These are phyloP conservation scores for Drosophila gunungcola DNA, from an alignment of 1,140 invertebrate species.

Conservation along the genomic window DNA sequence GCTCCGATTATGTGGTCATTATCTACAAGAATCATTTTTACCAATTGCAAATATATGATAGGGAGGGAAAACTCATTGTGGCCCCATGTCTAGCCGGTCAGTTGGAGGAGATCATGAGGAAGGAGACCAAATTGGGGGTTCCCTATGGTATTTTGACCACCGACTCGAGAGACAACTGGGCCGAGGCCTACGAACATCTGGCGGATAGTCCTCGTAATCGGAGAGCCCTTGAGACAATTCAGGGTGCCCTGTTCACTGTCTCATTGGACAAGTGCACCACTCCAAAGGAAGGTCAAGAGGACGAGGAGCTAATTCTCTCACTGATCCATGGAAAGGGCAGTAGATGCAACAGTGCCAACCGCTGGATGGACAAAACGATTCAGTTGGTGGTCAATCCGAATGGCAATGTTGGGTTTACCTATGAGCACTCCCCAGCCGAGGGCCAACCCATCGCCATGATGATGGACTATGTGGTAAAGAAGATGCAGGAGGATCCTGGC, in stretches of 20 bases:
- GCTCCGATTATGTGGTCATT: constrained; percentile 90
- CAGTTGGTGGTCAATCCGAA: constrained; percentile 94
- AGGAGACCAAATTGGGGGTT: constrained; percentile 83
- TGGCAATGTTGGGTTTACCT: constrained; percentile 93
- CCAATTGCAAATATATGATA: constrained; percentile 89
- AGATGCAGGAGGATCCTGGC: constrained; percentile 44
- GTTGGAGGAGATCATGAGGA: constrained; percentile 86
- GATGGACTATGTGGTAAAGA: constrained; percentile 91
- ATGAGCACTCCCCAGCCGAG: constrained; percentile 97
- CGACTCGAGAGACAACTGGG: constrained; percentile 93
- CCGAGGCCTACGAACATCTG: constrained; percentile 89
- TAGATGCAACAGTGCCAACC: constrained; percentile 89
- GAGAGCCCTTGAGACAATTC: constrained; percentile 88
- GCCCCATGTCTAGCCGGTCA: constrained; percentile 46
- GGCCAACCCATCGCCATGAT: constrained; percentile 94
- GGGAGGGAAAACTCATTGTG: constrained; percentile 84
- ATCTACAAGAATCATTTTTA: constrained; percentile 94
- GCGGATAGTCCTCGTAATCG: constrained; percentile 87
- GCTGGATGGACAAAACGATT: constrained; percentile 95
- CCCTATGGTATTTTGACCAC: constrained; percentile 93
- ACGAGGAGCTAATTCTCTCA: constrained; percentile 86
- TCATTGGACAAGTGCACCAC: constrained; percentile 90
- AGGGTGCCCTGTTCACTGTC: constrained; percentile 91
- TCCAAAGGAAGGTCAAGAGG: constrained; percentile 74
- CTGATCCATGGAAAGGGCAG: constrained; percentile 90